phyloP scores from a whole-genome alignment of 2,797 vertebrate genomes.

The Darevskia mixta region DNA sequence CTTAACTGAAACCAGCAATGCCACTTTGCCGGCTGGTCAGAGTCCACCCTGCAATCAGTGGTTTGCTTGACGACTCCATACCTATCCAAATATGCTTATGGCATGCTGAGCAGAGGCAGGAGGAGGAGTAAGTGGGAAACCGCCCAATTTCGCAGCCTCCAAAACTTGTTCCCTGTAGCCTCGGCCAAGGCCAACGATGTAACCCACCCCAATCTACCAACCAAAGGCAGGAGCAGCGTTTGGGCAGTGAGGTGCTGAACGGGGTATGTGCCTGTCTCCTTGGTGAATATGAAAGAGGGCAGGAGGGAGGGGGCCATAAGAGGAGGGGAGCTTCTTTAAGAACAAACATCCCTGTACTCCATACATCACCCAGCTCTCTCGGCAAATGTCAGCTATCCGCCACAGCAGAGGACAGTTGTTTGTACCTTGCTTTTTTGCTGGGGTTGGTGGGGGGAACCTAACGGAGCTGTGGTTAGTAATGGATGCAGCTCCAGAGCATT shows the following conservation, averaged over 20 bases:
- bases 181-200: not conserved
- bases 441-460: not conserved
- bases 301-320: not conserved
- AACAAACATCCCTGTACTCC: not conserved
- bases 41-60: not conserved
- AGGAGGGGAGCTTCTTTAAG: not conserved
- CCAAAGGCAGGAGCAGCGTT: not conserved
- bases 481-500: not conserved
- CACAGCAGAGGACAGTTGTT: not conserved
- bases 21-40: not conserved
- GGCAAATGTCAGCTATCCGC: not conserved
- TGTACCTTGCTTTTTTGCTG: not conserved
- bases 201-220: not conserved
- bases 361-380: not conserved
- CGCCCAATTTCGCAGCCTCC: not conserved
- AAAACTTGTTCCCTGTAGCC: not conserved
- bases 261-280: too few relatives aligned
- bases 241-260: conserved; percentile 2
- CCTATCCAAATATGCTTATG: not conserved
- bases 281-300: not conserved
- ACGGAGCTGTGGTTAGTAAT: not conserved
- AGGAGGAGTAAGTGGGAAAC: not conserved
- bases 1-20: not conserved
- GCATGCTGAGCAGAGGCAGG: not conserved
- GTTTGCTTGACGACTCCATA: not conserved